Percentiles rank a stretch among this genome's conserved stretches.
These are phyloP conservation scores for Trachymyrmex septentrionalis DNA, from an alignment of 1,140 invertebrate genomes.

Conservation along the genomic window DNA sequence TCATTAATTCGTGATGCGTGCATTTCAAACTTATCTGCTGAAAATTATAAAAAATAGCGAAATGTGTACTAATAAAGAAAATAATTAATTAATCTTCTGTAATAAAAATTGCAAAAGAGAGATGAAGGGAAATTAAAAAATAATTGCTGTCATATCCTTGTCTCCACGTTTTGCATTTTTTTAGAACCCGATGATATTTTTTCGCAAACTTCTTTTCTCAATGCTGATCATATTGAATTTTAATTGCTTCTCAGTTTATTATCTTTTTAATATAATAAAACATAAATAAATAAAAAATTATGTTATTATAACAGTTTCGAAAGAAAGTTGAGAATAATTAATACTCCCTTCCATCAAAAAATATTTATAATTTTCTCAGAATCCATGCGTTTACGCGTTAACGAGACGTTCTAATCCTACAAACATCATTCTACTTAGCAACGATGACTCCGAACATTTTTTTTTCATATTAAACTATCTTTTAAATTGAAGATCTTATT, in stretches of 20 bases:
- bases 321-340: background rate
- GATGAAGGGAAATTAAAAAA: background rate
- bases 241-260: background rate
- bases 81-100: background rate
- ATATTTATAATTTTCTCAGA: background rate
- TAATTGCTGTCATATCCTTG: background rate
- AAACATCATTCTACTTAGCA: background rate
- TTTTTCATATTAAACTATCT: background rate
- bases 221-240: background rate
- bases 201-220: background rate
- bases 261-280: background rate
- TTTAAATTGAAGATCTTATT: background rate
- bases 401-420: no score
- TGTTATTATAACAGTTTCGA: background rate
- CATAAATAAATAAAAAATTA: background rate
- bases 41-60: background rate
- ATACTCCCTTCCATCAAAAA: background rate
- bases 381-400: background rate
- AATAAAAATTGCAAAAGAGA: conserved; percentile 8
- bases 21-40: background rate
- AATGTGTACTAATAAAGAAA: background rate
- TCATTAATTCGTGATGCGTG: background rate
- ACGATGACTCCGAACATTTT: background rate
- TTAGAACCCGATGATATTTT: background rate
- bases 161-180: background rate